phyloP scores from a whole-genome alignment of 2,888 invertebrate species.

The Melinaea menophilus region DNA sequence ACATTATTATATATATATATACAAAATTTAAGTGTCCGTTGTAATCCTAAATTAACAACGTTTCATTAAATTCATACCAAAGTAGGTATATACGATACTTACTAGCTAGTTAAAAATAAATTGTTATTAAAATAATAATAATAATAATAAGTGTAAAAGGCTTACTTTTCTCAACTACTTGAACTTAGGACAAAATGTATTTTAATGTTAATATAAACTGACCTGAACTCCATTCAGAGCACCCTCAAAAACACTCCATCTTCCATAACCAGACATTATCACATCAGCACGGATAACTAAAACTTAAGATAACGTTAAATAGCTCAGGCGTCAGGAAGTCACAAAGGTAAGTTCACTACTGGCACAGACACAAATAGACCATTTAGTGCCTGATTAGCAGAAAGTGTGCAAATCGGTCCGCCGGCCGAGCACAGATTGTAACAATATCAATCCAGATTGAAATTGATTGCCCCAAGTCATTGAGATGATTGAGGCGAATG shows the following conservation, averaged over 20 bases:
- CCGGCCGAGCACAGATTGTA: slow-evolving; percentile 35
- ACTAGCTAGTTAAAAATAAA: too few species aligned
- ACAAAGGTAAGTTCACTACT: slow-evolving; percentile 49
- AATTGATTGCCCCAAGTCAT: slow-evolving; percentile 67
- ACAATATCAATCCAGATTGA: slow-evolving; percentile 43
- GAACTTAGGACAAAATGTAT: too few species aligned
- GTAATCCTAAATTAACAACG: too few species aligned
- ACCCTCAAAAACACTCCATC: slow-evolving; percentile 65
- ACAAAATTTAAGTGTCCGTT: too few species aligned
- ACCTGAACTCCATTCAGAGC: slow-evolving; percentile 64
- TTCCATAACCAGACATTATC: slow-evolving; percentile 54
- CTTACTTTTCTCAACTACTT: too few species aligned
- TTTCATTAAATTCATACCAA: too few species aligned
- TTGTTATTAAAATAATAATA: too few species aligned
- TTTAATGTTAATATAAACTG: slow-evolving; percentile 24
- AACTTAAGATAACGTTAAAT: slow-evolving; percentile 23
- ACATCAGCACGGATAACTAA: slow-evolving; percentile 32
- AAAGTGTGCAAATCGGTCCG: slow-evolving; percentile 67
- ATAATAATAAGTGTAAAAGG: too few species aligned
- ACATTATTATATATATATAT: too few species aligned
- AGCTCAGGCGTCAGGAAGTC: slow-evolving; percentile 31
- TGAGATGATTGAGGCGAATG: slow-evolving; percentile 68
- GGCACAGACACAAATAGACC: slow-evolving; percentile 60
- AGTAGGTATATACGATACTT: too few species aligned
- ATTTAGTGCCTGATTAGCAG: slow-evolving; percentile 75